A percentile compares a stretch with the other conserved stretches of the same genome.
Conservation (phyloP, 2,797 vertebrate species). For the Benthosema pterotum region DNA sequence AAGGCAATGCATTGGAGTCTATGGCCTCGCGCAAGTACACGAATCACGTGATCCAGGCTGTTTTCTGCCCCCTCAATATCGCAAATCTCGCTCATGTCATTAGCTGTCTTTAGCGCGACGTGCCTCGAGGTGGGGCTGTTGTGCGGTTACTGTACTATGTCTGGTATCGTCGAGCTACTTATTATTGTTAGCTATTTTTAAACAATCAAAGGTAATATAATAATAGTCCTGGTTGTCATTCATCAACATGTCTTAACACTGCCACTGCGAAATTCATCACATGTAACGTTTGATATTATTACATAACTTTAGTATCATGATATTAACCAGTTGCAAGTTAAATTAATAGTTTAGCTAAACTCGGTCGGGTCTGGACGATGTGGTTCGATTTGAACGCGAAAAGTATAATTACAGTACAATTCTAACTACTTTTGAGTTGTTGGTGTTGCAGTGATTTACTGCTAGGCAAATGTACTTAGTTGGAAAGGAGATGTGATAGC, state of each 20-base stretch:
- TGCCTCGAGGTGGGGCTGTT: too few relatives aligned
- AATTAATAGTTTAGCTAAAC: slow-evolving; percentile 17
- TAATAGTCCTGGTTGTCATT: rapidly evolving
- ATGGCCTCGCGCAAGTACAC: too few relatives aligned
- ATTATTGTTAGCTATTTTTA: background rate
- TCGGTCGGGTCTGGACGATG: slow-evolving; percentile 55
- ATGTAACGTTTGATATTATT: background rate
- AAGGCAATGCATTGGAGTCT: too few relatives aligned
- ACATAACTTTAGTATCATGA: too few relatives aligned
- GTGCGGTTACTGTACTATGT: too few relatives aligned
- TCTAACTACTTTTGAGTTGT: background rate
- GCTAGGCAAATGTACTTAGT: too few relatives aligned
- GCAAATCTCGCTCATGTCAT: too few relatives aligned
- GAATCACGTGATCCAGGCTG: too few relatives aligned
- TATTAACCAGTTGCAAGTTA: slow-evolving; percentile 47
- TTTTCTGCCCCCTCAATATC: too few relatives aligned
- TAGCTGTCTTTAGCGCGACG: too few relatives aligned
- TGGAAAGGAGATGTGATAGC: too few relatives aligned
- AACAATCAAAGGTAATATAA: background rate
- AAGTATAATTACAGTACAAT: slow-evolving; percentile 20
- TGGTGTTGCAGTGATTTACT: background rate
- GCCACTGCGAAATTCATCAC: rapidly evolving
- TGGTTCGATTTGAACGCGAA: slow-evolving; percentile 34
- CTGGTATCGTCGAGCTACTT: too few relatives aligned
- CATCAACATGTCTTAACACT: background rate